Evolutionary conservation across 2,888 invertebrate species (phyloP).

Genomic region (Branchellion lobata): DNA sequence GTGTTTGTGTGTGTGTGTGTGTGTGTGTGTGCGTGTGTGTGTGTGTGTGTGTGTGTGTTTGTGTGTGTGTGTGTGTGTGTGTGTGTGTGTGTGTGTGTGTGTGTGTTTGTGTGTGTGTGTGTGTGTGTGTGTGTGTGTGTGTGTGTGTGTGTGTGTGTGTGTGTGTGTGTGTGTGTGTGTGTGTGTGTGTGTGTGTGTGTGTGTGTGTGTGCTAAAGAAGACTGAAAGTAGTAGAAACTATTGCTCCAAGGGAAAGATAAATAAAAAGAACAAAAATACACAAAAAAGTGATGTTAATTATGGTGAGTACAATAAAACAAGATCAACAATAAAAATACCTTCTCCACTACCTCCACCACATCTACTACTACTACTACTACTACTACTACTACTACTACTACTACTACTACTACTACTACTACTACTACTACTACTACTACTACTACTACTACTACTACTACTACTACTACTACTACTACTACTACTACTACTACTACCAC

Average conservation of each 20-base stretch:
- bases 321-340: too few species aligned
- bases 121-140: neutral
- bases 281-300: too few species aligned
- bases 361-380: slow-evolving; percentile 26
- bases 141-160: slow-evolving; percentile 20
- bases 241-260: too few species aligned
- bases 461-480: slow-evolving; percentile 29
- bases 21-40: slow-evolving; percentile 37
- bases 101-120: slow-evolving; percentile 19
- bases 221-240: too few species aligned
- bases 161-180: slow-evolving; percentile 6
- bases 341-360: slow-evolving; percentile 3
- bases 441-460: slow-evolving; percentile 29
- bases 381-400: slow-evolving; percentile 30
- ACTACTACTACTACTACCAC: slow-evolving; percentile 27
- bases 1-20: slow-evolving; percentile 34
- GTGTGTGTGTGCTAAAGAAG: too few species aligned
- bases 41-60: slow-evolving; percentile 42
- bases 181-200: too few species aligned
- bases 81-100: slow-evolving; percentile 32
- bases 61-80: slow-evolving; percentile 43
- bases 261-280: too few species aligned
- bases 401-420: slow-evolving; percentile 34
- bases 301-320: too few species aligned
- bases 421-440: slow-evolving; percentile 34